These are phyloP conservation scores for Drosophila kohkoa DNA, from an alignment of 1,140 invertebrate genomes.

Conservation along the genomic window DNA sequence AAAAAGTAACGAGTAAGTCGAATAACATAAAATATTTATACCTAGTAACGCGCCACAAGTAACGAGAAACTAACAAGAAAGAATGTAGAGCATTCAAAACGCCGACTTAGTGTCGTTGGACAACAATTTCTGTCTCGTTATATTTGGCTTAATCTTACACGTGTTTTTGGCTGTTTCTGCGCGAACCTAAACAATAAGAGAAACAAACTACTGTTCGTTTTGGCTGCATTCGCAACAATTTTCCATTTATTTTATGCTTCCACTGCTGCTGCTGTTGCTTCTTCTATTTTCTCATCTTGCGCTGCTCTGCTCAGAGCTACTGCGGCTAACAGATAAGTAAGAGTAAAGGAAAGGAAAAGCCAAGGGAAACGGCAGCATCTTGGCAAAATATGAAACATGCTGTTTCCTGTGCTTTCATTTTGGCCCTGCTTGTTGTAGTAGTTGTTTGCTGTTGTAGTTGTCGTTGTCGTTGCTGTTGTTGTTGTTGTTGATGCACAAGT, in stretches of 20 bases:
- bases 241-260: slow-evolving; percentile 60
- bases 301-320: too few species aligned
- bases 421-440: slow-evolving; percentile 6
- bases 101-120: background rate
- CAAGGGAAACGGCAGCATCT: slow-evolving; percentile 42
- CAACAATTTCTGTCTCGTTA: background rate
- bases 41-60: too few species aligned
- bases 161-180: background rate
- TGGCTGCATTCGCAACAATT: slow-evolving; percentile 66
- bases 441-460: slow-evolving; percentile 26
- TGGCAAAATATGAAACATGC: slow-evolving; percentile 79
- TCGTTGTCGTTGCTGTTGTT: background rate
- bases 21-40: too few species aligned
- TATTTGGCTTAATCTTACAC: slow-evolving; percentile 7
- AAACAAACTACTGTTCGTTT: slow-evolving; percentile 32
- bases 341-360: background rate
- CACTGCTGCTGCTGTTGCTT: slow-evolving; percentile 31
- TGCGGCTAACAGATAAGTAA: slow-evolving; percentile 20
- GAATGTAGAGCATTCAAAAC: background rate
- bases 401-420: slow-evolving; percentile 53
- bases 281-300: slow-evolving; percentile 15
- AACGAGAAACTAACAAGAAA: too few species aligned
- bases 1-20: too few species aligned
- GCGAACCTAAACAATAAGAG: slow-evolving; percentile 40
- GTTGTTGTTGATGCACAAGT: slow-evolving; percentile 36